Percentiles rank a stretch among this genome's conserved stretches.
These are phyloP conservation scores for Cybosia mesomella DNA, from an alignment of 2,888 invertebrate genomes.

Conservation along the genomic window DNA sequence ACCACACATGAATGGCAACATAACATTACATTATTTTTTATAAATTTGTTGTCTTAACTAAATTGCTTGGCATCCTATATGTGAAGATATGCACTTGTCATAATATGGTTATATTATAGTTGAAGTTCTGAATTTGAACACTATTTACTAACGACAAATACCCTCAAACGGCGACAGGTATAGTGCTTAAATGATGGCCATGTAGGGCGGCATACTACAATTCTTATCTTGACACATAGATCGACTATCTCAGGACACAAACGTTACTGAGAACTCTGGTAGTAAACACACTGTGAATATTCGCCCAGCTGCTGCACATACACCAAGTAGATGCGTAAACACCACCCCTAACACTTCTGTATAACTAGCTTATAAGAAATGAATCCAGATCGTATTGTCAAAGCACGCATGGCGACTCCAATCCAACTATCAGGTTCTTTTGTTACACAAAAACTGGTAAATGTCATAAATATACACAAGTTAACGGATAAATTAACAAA, in stretches of 20 bases:
- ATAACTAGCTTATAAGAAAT: constrained; percentile 17
- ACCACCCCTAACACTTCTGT: constrained; percentile 23
- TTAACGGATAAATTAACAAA: constrained; percentile 21
- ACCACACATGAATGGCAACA: neutral
- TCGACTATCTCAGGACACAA: constrained; percentile 9
- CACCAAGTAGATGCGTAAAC: constrained; percentile 23
- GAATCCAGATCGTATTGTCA: constrained; percentile 61
- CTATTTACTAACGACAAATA: neutral
- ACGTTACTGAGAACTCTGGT: neutral
- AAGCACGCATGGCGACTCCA: constrained; percentile 80
- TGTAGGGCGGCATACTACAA: neutral
- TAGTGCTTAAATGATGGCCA: neutral
- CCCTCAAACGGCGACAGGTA: neutral
- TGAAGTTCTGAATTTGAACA: neutral
- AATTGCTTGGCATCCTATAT: neutral
- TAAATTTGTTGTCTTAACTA: neutral
- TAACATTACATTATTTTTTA: neutral
- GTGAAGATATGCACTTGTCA: neutral
- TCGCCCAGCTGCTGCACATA: constrained; percentile 11
- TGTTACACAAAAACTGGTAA: constrained; percentile 25
- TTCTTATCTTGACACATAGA: constrained; percentile 11
- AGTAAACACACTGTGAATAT: constrained; percentile 35
- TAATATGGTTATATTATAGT: no score
- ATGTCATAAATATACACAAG: constrained; percentile 10
- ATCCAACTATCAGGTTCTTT: constrained; percentile 39